phyloP scores from a whole-genome alignment of 2,113 vertebrate species.

The Scolopax mira region DNA sequence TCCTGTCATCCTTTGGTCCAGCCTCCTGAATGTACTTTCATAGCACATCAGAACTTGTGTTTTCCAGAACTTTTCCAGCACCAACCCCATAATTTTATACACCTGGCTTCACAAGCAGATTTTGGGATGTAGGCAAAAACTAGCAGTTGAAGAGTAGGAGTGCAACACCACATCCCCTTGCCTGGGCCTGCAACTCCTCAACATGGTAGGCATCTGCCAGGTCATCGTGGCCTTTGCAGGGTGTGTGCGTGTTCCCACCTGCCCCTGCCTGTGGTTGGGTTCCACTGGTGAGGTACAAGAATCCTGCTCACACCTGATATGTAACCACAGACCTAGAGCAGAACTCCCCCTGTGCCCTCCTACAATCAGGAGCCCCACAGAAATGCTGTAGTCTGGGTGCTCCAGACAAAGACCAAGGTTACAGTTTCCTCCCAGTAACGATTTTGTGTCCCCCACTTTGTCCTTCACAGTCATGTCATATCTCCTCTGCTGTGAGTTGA shows the following conservation, averaged over 20 bases:
- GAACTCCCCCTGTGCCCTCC: neutral
- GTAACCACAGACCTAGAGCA: neutral
- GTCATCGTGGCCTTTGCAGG: fast-evolving
- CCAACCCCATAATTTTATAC: neutral
- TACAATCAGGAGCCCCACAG: neutral
- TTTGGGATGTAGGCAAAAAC: neutral
- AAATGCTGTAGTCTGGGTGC: neutral
- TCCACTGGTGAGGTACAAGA: neutral
- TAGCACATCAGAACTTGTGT: neutral
- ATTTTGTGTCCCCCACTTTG: neutral
- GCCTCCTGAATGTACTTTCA: neutral
- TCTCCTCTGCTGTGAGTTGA: neutral
- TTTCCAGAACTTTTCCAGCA: neutral
- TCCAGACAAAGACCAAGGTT: neutral
- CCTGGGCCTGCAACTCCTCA: neutral
- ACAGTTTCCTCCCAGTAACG: neutral
- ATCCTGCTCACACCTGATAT: neutral
- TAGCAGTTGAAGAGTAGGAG: neutral
- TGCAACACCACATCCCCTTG: neutral
- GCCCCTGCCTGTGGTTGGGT: neutral
- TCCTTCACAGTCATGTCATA: neutral
- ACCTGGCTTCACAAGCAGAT: neutral
- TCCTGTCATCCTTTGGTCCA: neutral
- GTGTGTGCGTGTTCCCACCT: neutral
- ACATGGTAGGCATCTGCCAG: fast-evolving